Conservation (phyloP, 2,113 vertebrate species). For the Silurus meridionalis region DNA sequence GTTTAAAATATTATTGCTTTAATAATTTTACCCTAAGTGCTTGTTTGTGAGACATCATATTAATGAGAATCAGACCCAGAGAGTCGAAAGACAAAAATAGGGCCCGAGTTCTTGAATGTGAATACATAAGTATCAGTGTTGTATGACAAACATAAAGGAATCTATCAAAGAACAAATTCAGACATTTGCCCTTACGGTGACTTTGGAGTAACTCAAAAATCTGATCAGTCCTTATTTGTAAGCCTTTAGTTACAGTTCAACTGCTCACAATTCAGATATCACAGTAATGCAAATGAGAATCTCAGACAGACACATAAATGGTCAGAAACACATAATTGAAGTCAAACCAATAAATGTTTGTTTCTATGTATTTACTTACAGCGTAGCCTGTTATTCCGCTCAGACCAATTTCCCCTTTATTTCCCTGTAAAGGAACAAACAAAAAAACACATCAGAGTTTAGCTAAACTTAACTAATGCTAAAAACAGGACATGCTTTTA, state of each 20-base stretch:
- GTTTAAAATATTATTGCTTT: no score
- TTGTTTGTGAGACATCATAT: no score
- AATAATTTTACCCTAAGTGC: no score
- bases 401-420: conserved; percentile 64
- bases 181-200: background rate
- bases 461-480: background rate
- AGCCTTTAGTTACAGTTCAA: background rate
- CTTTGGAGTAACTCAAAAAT: background rate
- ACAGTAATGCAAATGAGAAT: no score
- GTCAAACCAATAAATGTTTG: background rate
- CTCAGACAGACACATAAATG: background rate
- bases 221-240: background rate
- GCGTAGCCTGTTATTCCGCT: conserved; percentile 67
- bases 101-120: background rate
- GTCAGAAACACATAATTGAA: background rate
- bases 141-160: background rate
- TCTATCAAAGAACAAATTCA: background rate
- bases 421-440: conserved; percentile 62
- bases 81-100: no score
- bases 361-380: conserved; percentile 58
- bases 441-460: background rate
- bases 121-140: background rate
- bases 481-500: conserved; percentile 35
- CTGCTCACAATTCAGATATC: no score
- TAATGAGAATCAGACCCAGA: no score